A percentile compares a stretch with the other conserved stretches of the same genome.
Conservation (phyloP, 1,140 invertebrate genomes). For the Bradysia coprophila region DNA sequence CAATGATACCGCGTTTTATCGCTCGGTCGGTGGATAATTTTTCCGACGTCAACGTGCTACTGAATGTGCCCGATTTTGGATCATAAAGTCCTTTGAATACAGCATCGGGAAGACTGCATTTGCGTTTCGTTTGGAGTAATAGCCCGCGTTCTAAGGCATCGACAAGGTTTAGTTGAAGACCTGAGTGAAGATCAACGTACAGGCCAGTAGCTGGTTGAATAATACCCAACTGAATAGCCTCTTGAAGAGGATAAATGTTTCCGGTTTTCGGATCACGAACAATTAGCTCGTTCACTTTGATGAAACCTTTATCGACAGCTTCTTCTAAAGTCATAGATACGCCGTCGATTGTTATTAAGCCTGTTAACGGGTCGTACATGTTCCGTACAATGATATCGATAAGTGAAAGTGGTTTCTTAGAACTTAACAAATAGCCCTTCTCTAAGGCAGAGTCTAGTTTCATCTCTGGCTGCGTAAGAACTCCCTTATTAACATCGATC, state of each 20-base stretch:
- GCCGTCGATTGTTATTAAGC: constrained; percentile 53
- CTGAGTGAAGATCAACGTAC: constrained; percentile 54
- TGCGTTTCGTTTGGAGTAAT: constrained; percentile 61
- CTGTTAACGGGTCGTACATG: constrained; percentile 57
- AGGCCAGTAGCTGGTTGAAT: constrained; percentile 64
- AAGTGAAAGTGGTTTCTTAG: constrained; percentile 57
- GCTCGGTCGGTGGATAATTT: constrained; percentile 55
- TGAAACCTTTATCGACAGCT: constrained; percentile 51
- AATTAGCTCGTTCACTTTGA: constrained; percentile 61
- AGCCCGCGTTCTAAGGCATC: constrained; percentile 65
- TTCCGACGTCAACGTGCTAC: constrained; percentile 42
- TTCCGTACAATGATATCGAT: constrained; percentile 72
- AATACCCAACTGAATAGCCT: constrained; percentile 63
- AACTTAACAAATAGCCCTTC: constrained; percentile 57
- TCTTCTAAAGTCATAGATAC: constrained; percentile 56
- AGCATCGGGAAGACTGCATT: constrained; percentile 67
- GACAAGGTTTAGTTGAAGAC: constrained; percentile 50
- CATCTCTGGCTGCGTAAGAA: constrained; percentile 47
- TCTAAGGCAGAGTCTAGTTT: constrained; percentile 56
- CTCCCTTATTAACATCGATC: constrained; percentile 47
- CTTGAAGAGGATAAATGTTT: constrained; percentile 57
- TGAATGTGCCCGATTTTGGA: constrained; percentile 37
- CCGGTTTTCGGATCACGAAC: constrained; percentile 60
- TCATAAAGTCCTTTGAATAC: constrained; percentile 62
- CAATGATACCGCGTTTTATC: constrained; percentile 59